phyloP scores from a whole-genome alignment of 2,113 vertebrate genomes.

The Oryzias javanicus region DNA sequence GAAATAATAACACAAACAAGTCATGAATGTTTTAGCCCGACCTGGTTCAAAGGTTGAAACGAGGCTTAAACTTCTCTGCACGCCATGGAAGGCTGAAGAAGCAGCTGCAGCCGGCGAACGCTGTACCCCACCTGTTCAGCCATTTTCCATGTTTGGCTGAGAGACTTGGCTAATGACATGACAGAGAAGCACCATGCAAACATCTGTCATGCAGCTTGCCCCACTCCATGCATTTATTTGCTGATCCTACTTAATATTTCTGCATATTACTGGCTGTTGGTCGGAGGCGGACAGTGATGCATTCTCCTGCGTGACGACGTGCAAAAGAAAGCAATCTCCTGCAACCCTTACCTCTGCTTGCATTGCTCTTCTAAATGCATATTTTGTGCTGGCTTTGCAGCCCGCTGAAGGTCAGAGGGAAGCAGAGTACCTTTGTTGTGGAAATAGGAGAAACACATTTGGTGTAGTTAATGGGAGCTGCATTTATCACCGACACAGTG shows the following conservation, averaged over 20 bases:
- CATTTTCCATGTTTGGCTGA: slow-evolving; percentile 57
- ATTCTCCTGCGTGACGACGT: slow-evolving; percentile 68
- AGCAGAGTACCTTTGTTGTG: slow-evolving; percentile 71
- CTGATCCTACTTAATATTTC: slow-evolving; percentile 80
- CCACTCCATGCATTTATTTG: slow-evolving; percentile 76
- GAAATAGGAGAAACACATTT: slow-evolving; percentile 70
- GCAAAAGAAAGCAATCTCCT: slow-evolving; percentile 80
- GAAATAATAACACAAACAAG: slow-evolving; percentile 19
- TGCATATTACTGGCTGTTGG: slow-evolving; percentile 76
- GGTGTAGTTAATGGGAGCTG: slow-evolving; percentile 62
- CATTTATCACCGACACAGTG: slow-evolving; percentile 77
- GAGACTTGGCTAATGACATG: slow-evolving; percentile 70
- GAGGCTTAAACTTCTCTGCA: neutral
- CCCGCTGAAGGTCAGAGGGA: slow-evolving; percentile 78
- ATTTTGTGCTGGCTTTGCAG: slow-evolving; percentile 83
- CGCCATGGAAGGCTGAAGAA: slow-evolving; percentile 3
- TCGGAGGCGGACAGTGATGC: slow-evolving; percentile 80
- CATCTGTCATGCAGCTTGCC: slow-evolving; percentile 65
- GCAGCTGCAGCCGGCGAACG: slow-evolving; percentile 7
- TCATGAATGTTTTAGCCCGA: slow-evolving; percentile 34
- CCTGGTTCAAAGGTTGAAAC: slow-evolving; percentile 20
- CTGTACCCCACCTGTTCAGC: slow-evolving; percentile 43
- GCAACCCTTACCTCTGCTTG: slow-evolving; percentile 58
- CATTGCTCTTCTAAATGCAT: slow-evolving; percentile 77
- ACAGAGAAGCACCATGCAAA: slow-evolving; percentile 73